Conservation (phyloP, 2,113 vertebrate species). For the Pachycephala philippinensis region DNA sequence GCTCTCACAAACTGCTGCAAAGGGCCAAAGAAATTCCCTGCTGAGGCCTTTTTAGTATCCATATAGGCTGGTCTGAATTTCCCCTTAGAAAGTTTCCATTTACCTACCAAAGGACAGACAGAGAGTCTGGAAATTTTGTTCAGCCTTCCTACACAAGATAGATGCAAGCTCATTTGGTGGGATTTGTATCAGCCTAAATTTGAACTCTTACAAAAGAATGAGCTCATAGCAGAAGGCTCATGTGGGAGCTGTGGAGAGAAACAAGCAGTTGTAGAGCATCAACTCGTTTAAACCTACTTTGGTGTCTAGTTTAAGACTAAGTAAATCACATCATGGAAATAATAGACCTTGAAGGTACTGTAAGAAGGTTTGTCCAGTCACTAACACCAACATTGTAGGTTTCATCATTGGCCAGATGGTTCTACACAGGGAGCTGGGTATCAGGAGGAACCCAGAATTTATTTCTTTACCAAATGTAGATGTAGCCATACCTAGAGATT, state of each 20-base stretch:
- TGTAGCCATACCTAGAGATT: background rate
- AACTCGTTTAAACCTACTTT: background rate
- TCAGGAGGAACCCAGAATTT: background rate
- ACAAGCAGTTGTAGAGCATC: background rate
- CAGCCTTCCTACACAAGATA: background rate
- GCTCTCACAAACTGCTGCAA: no score
- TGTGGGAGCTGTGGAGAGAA: background rate
- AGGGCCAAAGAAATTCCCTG: no score
- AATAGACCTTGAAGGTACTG: background rate
- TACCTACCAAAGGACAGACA: background rate
- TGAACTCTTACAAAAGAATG: background rate
- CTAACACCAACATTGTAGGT: background rate
- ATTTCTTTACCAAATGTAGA: background rate
- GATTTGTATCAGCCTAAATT: background rate
- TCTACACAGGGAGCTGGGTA: background rate
- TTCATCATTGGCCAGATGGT: background rate
- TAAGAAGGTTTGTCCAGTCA: background rate
- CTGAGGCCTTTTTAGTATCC: no score
- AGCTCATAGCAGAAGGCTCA: background rate
- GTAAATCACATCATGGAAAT: background rate
- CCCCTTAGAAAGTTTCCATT: background rate
- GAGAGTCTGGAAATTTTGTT: background rate
- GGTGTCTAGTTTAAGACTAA: background rate
- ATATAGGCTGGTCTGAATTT: background rate
- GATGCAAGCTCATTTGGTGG: background rate